Percentiles rank a stretch among this genome's conserved stretches.
phyloP scores from a whole-genome alignment of 2,113 vertebrate genomes.

The Hipposideros armiger region DNA sequence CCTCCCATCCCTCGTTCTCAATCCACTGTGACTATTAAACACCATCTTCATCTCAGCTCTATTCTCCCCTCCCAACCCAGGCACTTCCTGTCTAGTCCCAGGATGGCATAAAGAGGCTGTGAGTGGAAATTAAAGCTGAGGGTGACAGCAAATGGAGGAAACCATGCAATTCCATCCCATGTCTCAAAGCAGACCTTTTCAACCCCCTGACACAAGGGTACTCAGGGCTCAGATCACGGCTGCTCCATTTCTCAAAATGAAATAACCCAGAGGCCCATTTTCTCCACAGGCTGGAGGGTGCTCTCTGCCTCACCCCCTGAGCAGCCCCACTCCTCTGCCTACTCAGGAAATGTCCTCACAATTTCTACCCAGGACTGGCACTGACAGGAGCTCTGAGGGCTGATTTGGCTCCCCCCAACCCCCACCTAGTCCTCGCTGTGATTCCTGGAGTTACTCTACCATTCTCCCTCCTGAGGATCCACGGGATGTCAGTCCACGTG shows the following conservation, averaged over 20 bases:
- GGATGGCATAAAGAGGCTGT: not conserved
- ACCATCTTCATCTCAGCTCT: not conserved
- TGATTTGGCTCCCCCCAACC: not conserved
- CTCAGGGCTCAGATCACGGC: not conserved
- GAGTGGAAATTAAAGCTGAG: not conserved
- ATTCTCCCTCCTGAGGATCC: not conserved
- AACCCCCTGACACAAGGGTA: not conserved
- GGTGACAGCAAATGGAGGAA: not conserved
- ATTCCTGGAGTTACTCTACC: not conserved
- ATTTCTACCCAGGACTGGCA: not conserved
- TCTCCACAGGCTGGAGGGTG: not conserved
- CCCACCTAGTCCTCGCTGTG: rapidly evolving
- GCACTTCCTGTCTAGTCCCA: too few species aligned
- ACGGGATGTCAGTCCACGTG: not conserved
- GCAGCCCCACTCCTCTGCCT: not conserved
- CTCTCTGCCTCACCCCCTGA: not conserved
- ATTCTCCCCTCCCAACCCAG: not conserved
- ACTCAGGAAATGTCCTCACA: not conserved
- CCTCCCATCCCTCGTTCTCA: not conserved
- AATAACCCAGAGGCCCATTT: not conserved
- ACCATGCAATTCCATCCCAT: not conserved
- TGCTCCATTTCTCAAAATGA: not conserved
- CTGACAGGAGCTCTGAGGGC: not conserved
- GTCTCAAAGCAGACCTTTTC: not conserved
- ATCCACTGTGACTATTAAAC: not conserved